Percentiles rank a stretch among this genome's conserved stretches.
These are phyloP conservation scores for Oithona nana DNA, from an alignment of 2,888 invertebrate species.

Conservation along the genomic window DNA sequence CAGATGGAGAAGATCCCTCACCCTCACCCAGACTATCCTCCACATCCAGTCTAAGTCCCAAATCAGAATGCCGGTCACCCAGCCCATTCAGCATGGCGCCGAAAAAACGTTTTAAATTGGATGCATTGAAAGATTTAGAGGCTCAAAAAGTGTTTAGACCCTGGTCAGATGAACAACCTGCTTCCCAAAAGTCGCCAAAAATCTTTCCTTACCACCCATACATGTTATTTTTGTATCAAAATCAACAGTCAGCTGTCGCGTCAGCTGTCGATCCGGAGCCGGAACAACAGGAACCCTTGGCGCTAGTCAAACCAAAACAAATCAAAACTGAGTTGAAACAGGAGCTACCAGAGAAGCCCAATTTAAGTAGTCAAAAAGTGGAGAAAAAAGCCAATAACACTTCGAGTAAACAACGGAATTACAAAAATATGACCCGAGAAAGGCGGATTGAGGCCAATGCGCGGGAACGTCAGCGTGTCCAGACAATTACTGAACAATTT, in stretches of 20 bases:
- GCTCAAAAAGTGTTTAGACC: neutral
- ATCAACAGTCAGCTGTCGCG: neutral
- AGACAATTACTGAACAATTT: slow-evolving; percentile 87
- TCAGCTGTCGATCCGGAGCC: neutral
- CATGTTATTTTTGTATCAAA: neutral
- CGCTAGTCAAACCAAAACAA: neutral
- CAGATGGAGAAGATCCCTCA: neutral
- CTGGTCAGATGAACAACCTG: neutral
- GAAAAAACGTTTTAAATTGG: neutral
- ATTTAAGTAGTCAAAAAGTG: too few relatives aligned
- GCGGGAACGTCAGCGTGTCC: slow-evolving; percentile 72
- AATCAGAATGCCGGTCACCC: neutral
- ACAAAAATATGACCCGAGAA: slow-evolving; percentile 87
- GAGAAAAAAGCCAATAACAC: neutral
- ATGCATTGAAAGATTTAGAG: neutral
- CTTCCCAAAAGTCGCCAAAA: neutral
- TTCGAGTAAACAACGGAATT: slow-evolving; percentile 52
- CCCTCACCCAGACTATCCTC: neutral
- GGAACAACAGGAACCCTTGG: neutral
- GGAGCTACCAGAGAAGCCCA: neutral
- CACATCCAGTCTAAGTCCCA: neutral
- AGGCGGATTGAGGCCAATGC: slow-evolving; percentile 85
- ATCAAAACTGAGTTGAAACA: neutral
- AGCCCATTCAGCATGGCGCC: neutral
- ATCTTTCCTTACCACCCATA: neutral